Percentiles rank a stretch among this genome's conserved stretches.
Conservation (phyloP, 1,140 invertebrate species). For the Theocolax elegans region DNA sequence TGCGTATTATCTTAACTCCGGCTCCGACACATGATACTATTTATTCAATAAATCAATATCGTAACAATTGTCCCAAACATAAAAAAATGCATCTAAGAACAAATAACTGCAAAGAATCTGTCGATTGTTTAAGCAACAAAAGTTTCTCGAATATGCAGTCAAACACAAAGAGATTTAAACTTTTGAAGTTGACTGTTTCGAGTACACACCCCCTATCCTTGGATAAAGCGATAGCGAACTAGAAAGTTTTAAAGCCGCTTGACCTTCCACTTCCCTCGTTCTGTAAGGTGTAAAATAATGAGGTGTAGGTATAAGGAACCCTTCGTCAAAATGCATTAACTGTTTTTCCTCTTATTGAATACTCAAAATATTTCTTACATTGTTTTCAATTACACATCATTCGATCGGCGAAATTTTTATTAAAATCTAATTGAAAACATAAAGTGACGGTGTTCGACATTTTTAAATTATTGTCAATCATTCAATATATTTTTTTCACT, state of each 20-base stretch:
- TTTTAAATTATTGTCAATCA: conserved; percentile 13
- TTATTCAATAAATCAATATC: too few species aligned
- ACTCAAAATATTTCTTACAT: conserved; percentile 12
- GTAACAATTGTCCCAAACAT: too few species aligned
- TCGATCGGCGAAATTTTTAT: neutral
- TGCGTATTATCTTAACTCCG: too few species aligned
- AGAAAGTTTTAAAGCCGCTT: too few species aligned
- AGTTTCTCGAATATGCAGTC: neutral
- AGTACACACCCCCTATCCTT: neutral
- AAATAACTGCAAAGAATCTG: too few species aligned
- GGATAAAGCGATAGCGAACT: neutral
- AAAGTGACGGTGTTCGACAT: neutral
- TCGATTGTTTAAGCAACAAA: neutral
- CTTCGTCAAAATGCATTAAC: neutral
- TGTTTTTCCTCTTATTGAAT: conserved; percentile 9
- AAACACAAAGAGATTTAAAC: neutral
- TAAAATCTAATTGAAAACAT: neutral
- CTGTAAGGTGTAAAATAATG: neutral
- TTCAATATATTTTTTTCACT: neutral
- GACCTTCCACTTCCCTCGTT: neutral
- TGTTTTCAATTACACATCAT: neutral
- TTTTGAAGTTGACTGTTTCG: neutral
- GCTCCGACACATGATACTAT: too few species aligned
- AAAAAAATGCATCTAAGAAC: too few species aligned
- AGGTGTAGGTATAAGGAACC: neutral